Evolutionary conservation across 2,797 vertebrate genomes (phyloP), one percentile per base, ranked within the genome.

Genomic region (Sebastes matsubarae): DNA sequence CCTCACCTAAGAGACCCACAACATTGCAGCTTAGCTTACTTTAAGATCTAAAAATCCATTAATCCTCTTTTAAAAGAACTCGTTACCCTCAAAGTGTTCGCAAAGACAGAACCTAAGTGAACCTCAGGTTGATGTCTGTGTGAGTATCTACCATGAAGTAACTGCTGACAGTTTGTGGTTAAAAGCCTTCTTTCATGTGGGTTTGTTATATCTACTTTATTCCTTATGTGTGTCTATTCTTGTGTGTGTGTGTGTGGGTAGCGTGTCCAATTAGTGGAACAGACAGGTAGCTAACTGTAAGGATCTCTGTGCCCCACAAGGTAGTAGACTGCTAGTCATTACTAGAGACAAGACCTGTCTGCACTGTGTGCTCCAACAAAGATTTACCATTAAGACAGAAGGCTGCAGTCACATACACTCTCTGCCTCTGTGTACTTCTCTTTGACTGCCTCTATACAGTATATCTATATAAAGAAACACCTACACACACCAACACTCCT

Each of bases 1-100:
- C 55, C 67, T 83, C 72, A 72, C 87, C 80, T 76, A 60, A 75
- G 85, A 75, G 84, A 87, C 81, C 79, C 81, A 81, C 75, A 78
- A 77, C 77, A 87, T 81, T 79, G 74, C 80, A 78, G 82, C 65
- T 67, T 75, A 89, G 87, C 80, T 88, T 85, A 88, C 89, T 59
- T 88, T 90, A 82, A 82, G 80, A 88, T 90, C 72, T 79, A 87
- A 87, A 90, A 88, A 84, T 82, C 85, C 88, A 86, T 85, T 93
- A 92, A 90, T 91, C 92, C 88, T 89, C 88, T 92, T 90, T 64
- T 77, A 82, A 77, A 81, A 80, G 89, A 85, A 20, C 68, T 72
- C 85, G 70, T 84, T 86, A 71, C 80, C 75, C 81, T 86, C 69
- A 83, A 81, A 87, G 85, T 88, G 89, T 89, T 78, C 12, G 83